Conservation (phyloP, 2,113 vertebrate species). For the Arizona elegans region DNA sequence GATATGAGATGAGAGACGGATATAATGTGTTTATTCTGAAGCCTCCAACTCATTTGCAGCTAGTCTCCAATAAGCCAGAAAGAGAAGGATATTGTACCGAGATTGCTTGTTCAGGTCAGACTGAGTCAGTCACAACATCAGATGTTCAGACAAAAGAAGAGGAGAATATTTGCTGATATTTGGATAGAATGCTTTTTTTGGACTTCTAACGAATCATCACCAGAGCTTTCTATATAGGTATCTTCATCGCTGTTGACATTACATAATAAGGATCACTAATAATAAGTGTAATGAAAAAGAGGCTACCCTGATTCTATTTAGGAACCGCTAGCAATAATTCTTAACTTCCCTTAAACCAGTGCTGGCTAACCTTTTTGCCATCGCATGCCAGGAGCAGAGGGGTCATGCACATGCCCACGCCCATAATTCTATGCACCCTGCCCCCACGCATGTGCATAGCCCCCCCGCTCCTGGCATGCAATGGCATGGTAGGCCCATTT, state of each 20-base stretch:
- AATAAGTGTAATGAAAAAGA: background rate
- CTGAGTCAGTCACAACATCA: background rate
- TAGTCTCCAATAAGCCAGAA: background rate
- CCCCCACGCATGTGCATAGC: too few species aligned
- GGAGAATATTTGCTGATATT: background rate
- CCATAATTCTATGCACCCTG: too few species aligned
- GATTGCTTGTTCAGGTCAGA: background rate
- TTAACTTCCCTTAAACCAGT: background rate
- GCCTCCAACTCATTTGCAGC: background rate
- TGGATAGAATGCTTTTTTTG: background rate
- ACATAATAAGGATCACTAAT: background rate
- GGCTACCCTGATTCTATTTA: background rate
- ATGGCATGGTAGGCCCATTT: too few species aligned
- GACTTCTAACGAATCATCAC: background rate
- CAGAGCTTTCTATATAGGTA: background rate
- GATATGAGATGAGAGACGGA: background rate
- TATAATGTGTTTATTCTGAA: slow-evolving; percentile 13
- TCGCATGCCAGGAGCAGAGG: too few species aligned
- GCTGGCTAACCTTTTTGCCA: too few species aligned
- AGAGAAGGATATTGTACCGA: background rate
- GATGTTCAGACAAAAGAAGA: background rate
- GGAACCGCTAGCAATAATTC: background rate
- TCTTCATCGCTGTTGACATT: background rate
- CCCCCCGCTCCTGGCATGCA: too few species aligned
- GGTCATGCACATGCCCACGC: too few species aligned